phyloP scores from a whole-genome alignment of 1,140 invertebrate species.

The Cherax quadricarinatus region DNA sequence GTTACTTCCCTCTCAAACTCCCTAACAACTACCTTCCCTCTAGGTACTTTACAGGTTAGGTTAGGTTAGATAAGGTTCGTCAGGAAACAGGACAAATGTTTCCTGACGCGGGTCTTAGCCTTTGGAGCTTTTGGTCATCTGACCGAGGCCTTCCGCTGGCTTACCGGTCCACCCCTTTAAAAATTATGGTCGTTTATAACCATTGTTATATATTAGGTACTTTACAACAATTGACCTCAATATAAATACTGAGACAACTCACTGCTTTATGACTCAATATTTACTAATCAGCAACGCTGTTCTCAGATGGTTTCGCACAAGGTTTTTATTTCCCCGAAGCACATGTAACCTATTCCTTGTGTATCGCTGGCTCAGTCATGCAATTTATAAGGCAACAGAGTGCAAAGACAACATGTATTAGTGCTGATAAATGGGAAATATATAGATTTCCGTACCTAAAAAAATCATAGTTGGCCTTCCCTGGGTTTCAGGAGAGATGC shows the following conservation, averaged over 20 bases:
- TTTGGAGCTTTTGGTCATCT: too few relatives aligned
- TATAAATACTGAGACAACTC: not conserved
- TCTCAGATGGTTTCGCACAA: conserved; percentile 40
- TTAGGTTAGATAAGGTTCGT: too few relatives aligned
- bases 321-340: not conserved
- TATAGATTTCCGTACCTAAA: not conserved
- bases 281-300: conserved; percentile 47
- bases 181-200: too few relatives aligned
- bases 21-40: not conserved
- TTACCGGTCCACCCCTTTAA: too few relatives aligned
- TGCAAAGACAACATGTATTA: not conserved
- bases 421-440: not conserved
- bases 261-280: conserved; percentile 11
- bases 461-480: conserved; percentile 19
- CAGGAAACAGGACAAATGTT: too few relatives aligned
- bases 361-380: too few relatives aligned
- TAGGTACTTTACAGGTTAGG: too few relatives aligned
- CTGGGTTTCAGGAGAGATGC: conserved; percentile 28
- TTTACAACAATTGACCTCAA: too few relatives aligned
- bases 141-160: too few relatives aligned
- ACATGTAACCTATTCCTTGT: not conserved
- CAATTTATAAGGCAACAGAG: not conserved
- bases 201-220: too few relatives aligned
- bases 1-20: not conserved
- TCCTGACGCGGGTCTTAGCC: too few relatives aligned